Evolutionary conservation across 2,888 invertebrate species (phyloP).

Genomic region (Drosophila infuscata): DNA sequence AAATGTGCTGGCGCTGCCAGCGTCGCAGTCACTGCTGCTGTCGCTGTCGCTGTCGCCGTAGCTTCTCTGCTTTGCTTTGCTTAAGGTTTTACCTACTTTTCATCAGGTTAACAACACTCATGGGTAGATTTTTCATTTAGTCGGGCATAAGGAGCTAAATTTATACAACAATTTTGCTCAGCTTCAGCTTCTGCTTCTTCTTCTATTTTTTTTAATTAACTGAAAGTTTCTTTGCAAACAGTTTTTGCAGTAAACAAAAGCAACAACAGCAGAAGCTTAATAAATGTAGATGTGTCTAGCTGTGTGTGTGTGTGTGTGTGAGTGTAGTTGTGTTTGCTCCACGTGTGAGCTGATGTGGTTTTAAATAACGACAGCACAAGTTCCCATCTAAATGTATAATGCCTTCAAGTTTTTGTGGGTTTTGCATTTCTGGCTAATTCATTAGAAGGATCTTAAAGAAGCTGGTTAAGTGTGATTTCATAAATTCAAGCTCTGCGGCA

Average conservation of each 20-base stretch:
- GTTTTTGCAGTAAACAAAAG: conserved; percentile 32
- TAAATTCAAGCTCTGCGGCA: neutral
- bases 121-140: conserved; percentile 80
- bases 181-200: conserved; percentile 9
- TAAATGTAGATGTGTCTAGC: conserved; percentile 36
- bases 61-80: conserved; percentile 23
- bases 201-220: conserved; percentile 62
- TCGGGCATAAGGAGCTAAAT: conserved; percentile 66
- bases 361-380: conserved; percentile 35
- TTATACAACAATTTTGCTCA: conserved; percentile 65
- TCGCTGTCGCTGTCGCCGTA: conserved; percentile 1
- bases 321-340: conserved; percentile 7
- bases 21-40: conserved; percentile 15
- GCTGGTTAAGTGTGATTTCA: conserved; percentile 12
- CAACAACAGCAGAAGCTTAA: conserved; percentile 38
- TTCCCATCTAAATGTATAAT: conserved; percentile 51
- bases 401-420: conserved; percentile 66
- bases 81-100: conserved; percentile 72
- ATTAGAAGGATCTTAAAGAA: conserved; percentile 29
- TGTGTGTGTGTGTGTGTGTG: conserved; percentile 12
- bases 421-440: conserved; percentile 38
- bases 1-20: conserved; percentile 62
- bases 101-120: conserved; percentile 81
- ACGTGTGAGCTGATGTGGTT: conserved; percentile 20
- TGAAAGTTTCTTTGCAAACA: conserved; percentile 59